Percentiles rank a stretch among this genome's conserved stretches.
Evolutionary conservation across 2,113 vertebrate genomes (phyloP).

Genomic region (Triplophysa rosa): DNA sequence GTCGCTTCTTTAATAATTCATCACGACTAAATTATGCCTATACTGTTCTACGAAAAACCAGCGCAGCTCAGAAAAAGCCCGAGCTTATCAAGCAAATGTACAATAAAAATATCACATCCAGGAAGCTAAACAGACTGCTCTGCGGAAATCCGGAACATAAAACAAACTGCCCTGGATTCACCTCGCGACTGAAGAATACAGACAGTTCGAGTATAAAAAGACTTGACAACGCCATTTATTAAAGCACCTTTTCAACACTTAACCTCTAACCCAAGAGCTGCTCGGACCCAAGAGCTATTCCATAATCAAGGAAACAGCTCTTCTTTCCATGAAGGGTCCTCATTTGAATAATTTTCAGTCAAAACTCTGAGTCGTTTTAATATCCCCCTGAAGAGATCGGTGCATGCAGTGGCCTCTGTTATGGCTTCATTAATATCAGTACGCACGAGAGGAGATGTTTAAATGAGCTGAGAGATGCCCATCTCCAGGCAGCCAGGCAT

Average conservation of each 20-base stretch:
- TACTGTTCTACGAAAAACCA: conserved; percentile 4
- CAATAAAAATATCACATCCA: neutral
- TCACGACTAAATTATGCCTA: conserved; percentile 25
- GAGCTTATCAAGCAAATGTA: neutral
- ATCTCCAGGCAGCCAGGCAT: conserved; percentile 62
- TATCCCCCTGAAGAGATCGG: neutral
- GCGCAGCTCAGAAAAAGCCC: neutral
- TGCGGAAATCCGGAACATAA: neutral
- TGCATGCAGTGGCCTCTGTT: conserved; percentile 52
- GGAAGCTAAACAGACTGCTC: neutral
- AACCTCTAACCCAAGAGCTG: neutral
- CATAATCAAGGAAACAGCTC: conserved; percentile 10
- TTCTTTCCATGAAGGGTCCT: neutral
- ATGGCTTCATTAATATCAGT: conserved; percentile 63
- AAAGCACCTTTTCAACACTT: neutral
- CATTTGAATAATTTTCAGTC: conserved; percentile 28
- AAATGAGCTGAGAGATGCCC: conserved; percentile 49
- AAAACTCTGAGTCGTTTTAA: neutral
- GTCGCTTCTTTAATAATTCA: conserved; percentile 45
- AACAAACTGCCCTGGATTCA: neutral
- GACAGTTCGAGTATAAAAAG: neutral
- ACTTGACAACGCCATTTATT: neutral
- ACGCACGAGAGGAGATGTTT: conserved; percentile 60
- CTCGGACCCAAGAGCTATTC: conserved; percentile 18
- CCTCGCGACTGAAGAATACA: neutral